Evolutionary conservation across 2,797 vertebrate species (phyloP).

Genomic region (Cyclopterus lumpus): DNA sequence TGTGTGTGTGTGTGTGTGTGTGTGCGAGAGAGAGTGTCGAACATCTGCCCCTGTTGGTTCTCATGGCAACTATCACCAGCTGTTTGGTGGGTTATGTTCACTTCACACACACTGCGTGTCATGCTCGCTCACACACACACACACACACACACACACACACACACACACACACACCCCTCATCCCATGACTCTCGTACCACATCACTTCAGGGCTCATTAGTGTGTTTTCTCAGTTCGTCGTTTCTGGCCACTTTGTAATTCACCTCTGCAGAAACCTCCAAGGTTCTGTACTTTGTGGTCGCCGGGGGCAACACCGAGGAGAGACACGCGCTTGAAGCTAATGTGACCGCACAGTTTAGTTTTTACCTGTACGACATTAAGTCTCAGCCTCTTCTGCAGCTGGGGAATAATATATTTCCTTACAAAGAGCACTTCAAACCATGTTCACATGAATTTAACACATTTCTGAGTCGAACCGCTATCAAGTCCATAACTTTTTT

Average conservation of each 20-base stretch:
- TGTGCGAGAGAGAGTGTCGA: neutral
- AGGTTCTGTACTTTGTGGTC: slow-evolving; percentile 23
- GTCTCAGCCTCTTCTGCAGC: neutral
- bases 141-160: slow-evolving; percentile 16
- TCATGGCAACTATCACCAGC: slow-evolving; percentile 69
- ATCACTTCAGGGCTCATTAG: slow-evolving; percentile 56
- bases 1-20: neutral
- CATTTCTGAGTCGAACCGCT: neutral
- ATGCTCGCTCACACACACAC: slow-evolving; percentile 23
- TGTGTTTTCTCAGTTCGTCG: slow-evolving; percentile 28
- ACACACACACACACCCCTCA: slow-evolving; percentile 3
- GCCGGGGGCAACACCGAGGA: neutral
- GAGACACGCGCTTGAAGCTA: neutral
- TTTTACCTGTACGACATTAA: neutral
- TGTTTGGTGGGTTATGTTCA: slow-evolving; percentile 61
- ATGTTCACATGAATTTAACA: neutral
- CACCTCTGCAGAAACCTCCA: slow-evolving; percentile 43
- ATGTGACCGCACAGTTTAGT: neutral
- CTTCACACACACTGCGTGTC: slow-evolving; percentile 53
- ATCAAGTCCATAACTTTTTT: neutral
- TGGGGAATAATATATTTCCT: neutral
- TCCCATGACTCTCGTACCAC: slow-evolving; percentile 19
- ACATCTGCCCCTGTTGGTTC: slow-evolving; percentile 77
- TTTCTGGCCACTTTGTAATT: slow-evolving; percentile 36
- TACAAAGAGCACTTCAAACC: neutral